Percentiles rank a stretch among this genome's conserved stretches.
phyloP scores from a whole-genome alignment of 2,113 vertebrate genomes.

The Pleuronectes platessa region DNA sequence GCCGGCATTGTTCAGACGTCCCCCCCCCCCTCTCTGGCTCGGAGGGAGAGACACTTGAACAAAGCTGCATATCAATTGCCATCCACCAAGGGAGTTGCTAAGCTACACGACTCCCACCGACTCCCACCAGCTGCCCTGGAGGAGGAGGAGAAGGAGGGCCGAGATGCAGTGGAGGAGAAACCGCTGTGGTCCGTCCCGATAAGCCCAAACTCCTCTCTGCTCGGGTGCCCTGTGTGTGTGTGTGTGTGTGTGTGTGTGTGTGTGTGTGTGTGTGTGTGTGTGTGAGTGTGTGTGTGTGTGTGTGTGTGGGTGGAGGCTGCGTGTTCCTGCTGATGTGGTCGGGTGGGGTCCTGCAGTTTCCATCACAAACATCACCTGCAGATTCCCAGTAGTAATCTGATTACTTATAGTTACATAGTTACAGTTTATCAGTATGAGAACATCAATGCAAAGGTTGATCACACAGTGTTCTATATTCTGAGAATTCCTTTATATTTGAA shows the following conservation, averaged over 20 bases:
- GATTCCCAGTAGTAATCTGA: too few relatives aligned
- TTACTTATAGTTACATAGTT: too few relatives aligned
- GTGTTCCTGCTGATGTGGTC: too few relatives aligned
- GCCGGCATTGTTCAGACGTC: slow-evolving; percentile 74
- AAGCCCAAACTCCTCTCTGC: slow-evolving; percentile 43
- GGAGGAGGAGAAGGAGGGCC: slow-evolving; percentile 51
- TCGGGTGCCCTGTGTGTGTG: slow-evolving; percentile 41
- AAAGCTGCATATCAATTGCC: slow-evolving; percentile 78
- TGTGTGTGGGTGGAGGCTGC: too few relatives aligned
- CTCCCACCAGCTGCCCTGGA: slow-evolving; percentile 68
- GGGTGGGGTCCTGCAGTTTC: too few relatives aligned
- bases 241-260: background rate
- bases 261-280: background rate
- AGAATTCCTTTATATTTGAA: too few relatives aligned
- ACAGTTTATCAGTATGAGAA: too few relatives aligned
- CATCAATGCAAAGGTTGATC: too few relatives aligned
- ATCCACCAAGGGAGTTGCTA: slow-evolving; percentile 84
- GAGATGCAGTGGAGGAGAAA: slow-evolving; percentile 50
- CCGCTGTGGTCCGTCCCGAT: slow-evolving; percentile 31
- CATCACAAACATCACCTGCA: too few relatives aligned
- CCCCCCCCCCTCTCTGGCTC: slow-evolving; percentile 40
- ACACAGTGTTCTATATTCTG: too few relatives aligned
- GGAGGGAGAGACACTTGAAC: slow-evolving; percentile 61
- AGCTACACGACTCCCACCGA: slow-evolving; percentile 75
- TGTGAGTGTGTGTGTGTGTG: background rate